These are phyloP conservation scores for Hydrotaea cyrtoneurina DNA, from an alignment of 2,888 invertebrate genomes.

Conservation along the genomic window DNA sequence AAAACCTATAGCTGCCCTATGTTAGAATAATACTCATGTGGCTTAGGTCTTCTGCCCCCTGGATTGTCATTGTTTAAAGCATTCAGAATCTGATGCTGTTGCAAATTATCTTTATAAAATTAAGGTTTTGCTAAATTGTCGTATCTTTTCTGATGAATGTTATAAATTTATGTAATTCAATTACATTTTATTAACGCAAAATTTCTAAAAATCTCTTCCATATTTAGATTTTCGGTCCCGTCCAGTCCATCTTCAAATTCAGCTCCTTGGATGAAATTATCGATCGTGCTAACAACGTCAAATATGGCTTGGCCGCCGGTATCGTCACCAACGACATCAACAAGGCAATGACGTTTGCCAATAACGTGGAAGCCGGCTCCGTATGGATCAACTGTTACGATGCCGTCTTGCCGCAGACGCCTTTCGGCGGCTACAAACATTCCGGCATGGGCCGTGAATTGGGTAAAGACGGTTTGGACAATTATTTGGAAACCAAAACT, in stretches of 20 bases:
- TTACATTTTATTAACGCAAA: too few species aligned
- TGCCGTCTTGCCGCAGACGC: conserved; percentile 84
- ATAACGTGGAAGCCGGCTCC: conserved; percentile 89
- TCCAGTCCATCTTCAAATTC: conserved; percentile 92
- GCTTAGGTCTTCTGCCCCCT: too few species aligned
- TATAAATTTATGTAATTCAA: too few species aligned
- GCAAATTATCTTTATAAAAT: too few species aligned
- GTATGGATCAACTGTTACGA: conserved; percentile 86
- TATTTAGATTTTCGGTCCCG: conserved; percentile 92
- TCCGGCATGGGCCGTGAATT: conserved; percentile 93
- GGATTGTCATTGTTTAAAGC: too few species aligned
- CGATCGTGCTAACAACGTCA: conserved; percentile 89
- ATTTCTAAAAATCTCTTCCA: neutral
- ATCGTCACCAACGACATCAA: conserved; percentile 90
- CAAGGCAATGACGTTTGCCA: conserved; percentile 88
- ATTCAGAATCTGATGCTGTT: too few species aligned
- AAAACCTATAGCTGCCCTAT: too few species aligned
- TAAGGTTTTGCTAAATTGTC: too few species aligned
- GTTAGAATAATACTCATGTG: too few species aligned
- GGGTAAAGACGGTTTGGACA: conserved; percentile 89
- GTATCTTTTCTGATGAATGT: too few species aligned
- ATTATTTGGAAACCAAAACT: conserved; percentile 90
- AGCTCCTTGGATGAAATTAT: conserved; percentile 87
- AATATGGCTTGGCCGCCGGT: conserved; percentile 91
- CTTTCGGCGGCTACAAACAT: conserved; percentile 94